Base-by-base conservation (phyloP, 2,113 vertebrate genomes). In the Larimichthys crocea region DNA sequence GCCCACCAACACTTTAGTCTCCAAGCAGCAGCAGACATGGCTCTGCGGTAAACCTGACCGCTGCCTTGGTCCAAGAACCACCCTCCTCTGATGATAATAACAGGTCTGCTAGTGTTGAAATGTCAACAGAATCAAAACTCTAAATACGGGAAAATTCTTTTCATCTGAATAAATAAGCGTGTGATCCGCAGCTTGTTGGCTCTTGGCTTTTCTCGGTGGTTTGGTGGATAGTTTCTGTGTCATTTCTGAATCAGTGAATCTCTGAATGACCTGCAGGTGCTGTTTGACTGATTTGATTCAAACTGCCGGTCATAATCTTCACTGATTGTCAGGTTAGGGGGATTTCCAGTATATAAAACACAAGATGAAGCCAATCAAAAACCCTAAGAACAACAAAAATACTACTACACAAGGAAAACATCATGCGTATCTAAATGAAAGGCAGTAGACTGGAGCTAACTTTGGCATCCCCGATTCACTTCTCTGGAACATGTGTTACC, bases 61-160 rank as follows among this genome's bases (percentile, higher is more conserved):
- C 49, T 20, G 22, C 8, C 16, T 40, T 22, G 20, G 31, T 59
- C 67, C 84, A 80, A 65, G 52, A 50, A 8, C 55, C 55, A 35
- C 84, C 79, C 76, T 60, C 46, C 10, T 76, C 90, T 91, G 87
- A 92, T 93, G 83, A 87, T 90, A 91, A 92, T 91, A 77, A 90
- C 71, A 84, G 78, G 82, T 79, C 82, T 86, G 49, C 15, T 14
- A 14, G 15, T 48, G 71, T 66, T 11, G 53, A 81, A 87, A 90
- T 90, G 90, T 81, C 82, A 87, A 66, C 69, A 50, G 52, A 89
- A 89, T 90, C 56, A 78, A 66, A 88, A 66, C 24, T 77, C 1
- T 17, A 31, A 42, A 26, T 24, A 12, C 3, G 10, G 20, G 20
- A 56, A 48, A 49, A 31, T 1, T 46, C 0, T 68, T 76, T 69